Percentiles rank a stretch among this genome's conserved stretches.
These are phyloP conservation scores for Spodoptera litura DNA, from an alignment of 1,140 invertebrate species.

Conservation along the genomic window DNA sequence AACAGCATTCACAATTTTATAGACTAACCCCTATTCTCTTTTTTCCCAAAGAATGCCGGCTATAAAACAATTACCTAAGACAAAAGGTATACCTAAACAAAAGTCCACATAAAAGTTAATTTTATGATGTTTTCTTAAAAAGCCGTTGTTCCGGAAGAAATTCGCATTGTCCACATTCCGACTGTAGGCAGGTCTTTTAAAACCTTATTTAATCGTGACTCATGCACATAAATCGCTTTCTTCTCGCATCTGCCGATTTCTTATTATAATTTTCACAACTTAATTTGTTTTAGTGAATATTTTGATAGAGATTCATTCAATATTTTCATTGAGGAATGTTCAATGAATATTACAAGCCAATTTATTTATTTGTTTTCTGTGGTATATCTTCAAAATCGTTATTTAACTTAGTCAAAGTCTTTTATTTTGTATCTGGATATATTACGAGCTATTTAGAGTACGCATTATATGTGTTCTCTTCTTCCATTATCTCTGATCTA, in stretches of 20 bases:
- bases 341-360: not conserved
- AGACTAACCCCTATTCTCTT: not conserved
- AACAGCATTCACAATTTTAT: too few species aligned
- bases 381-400: too few species aligned
- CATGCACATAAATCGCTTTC: conserved; percentile 52
- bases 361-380: too few species aligned
- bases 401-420: too few species aligned
- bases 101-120: too few species aligned
- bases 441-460: too few species aligned
- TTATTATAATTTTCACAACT: conserved; percentile 25
- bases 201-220: conserved; percentile 52
- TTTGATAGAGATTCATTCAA: not conserved
- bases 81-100: not conserved
- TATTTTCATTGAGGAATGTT: not conserved
- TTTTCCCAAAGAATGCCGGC: not conserved
- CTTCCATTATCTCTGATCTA: too few species aligned
- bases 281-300: not conserved
- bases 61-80: not conserved
- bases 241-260: conserved; percentile 45
- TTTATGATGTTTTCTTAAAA: conserved; percentile 18
- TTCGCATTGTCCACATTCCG: conserved; percentile 48
- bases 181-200: conserved; percentile 39
- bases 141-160: conserved; percentile 45
- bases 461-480: too few species aligned
- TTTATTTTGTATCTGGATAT: too few species aligned